Conservation (phyloP, 2,797 vertebrate species). For the Arctocebus calabarensis region DNA sequence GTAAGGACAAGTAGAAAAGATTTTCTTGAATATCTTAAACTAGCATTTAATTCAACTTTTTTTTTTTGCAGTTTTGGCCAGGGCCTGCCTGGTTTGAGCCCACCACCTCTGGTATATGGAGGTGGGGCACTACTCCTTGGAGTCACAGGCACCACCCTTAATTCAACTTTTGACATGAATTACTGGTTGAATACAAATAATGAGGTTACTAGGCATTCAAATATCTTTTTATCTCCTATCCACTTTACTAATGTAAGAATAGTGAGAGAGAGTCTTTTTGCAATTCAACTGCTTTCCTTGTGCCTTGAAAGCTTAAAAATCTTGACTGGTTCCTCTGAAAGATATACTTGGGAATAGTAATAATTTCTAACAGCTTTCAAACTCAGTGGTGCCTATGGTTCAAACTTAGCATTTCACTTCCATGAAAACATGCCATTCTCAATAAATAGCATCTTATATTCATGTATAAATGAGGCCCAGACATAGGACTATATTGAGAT, state of each 20-base stretch:
- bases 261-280: background rate
- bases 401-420: background rate
- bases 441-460: background rate
- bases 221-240: background rate
- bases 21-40: conserved; percentile 14
- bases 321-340: background rate
- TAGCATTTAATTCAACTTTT: background rate
- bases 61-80: too few relatives aligned
- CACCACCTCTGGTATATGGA: too few relatives aligned
- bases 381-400: background rate
- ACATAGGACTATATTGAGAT: background rate
- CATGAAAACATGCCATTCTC: background rate
- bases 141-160: too few relatives aligned
- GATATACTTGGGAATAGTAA: background rate
- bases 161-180: background rate
- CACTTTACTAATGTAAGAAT: background rate
- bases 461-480: background rate
- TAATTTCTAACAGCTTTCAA: background rate
- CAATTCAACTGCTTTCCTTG: background rate
- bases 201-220: background rate
- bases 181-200: background rate
- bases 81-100: too few relatives aligned
- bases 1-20: background rate
- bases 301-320: background rate
- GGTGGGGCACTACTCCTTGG: too few relatives aligned